Evolutionary conservation across 2,113 vertebrate genomes (phyloP), one percentile per base, ranked within the genome.

Genomic region (Corythornis vintsioides): DNA sequence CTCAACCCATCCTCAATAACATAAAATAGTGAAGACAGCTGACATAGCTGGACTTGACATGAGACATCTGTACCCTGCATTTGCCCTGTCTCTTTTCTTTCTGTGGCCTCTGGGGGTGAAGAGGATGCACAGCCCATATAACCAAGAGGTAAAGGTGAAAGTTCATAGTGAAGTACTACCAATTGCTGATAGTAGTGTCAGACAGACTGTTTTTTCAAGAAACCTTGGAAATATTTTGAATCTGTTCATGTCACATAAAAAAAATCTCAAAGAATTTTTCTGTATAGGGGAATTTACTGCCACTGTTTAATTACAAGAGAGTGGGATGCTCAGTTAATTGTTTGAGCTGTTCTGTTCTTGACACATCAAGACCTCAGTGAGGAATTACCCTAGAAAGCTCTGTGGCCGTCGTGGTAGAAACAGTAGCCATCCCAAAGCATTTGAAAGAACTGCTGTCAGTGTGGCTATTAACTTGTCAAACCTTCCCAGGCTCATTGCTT

Each of bases 21-120:
- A 45, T 40, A 25, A 74, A 52, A n/a, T 83, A 38, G 7, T 92
- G 78, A 64, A 85, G 94, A 66, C 10, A 67, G 47, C 67, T 92
- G 82, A 80, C 63, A 78, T 18, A 80, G 75, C 53, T 92, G 26
- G 67, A 63, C 92, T 79, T 96, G 89, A 79, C 67, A 61, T 63
- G 59, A 87, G 64, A 35, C 11, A 47, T 74, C 65, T 78, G 47
- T 57, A 33, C 14, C 18, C 40, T 53, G 24, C 13, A 26, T 82
- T 69, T 31, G 72, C 28, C 20, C 22, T 83, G 55, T 64, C 78
- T 85, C 80, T 83, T 83, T 42, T 63, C 33, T 76, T 93, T 64
- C n/a, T 85, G 48, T 61, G 57, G 33, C 59, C 67, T 72, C 17
- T 48, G 67, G 38, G 53, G 40, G 7, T 13, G 13, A 59, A 59